phyloP scores from a whole-genome alignment of 2,113 vertebrate species.

The Vidua chalybeata region DNA sequence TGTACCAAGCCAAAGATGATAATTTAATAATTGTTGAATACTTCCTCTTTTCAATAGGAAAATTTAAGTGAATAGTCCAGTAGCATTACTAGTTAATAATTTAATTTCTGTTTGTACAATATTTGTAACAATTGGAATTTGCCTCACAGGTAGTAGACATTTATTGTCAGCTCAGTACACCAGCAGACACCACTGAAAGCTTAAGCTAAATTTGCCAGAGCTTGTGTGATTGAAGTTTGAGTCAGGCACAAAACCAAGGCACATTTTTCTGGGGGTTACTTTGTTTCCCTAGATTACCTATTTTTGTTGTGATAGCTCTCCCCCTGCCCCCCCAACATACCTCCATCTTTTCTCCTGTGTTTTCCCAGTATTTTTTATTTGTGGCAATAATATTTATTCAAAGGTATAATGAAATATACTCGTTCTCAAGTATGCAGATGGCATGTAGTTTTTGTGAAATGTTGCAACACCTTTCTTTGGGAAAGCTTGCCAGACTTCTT shows the following conservation, averaged over 20 bases:
- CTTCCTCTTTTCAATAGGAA: not conserved
- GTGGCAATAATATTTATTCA: not conserved
- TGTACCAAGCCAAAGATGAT: not conserved
- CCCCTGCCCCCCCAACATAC: accelerated
- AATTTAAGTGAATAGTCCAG: not conserved
- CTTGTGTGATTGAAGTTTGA: not conserved
- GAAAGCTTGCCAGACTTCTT: not conserved
- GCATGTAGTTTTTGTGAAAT: not conserved
- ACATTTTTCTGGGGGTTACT: not conserved
- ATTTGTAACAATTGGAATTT: not conserved
- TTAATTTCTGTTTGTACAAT: not conserved
- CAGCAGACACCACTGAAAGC: not conserved
- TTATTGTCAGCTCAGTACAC: not conserved
- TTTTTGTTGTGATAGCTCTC: not conserved
- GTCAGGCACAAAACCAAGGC: not conserved
- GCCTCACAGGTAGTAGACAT: not conserved
- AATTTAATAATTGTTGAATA: not conserved
- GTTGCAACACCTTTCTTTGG: not conserved
- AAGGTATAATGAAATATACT: not conserved
- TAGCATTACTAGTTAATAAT: not conserved
- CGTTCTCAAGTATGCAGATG: not conserved
- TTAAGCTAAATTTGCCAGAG: not conserved
- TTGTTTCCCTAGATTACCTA: not conserved
- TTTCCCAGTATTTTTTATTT: not conserved
- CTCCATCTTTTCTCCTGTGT: not conserved